These are phyloP conservation scores for Torymus tubicola DNA, from an alignment of 2,888 invertebrate genomes.

Conservation along the genomic window DNA sequence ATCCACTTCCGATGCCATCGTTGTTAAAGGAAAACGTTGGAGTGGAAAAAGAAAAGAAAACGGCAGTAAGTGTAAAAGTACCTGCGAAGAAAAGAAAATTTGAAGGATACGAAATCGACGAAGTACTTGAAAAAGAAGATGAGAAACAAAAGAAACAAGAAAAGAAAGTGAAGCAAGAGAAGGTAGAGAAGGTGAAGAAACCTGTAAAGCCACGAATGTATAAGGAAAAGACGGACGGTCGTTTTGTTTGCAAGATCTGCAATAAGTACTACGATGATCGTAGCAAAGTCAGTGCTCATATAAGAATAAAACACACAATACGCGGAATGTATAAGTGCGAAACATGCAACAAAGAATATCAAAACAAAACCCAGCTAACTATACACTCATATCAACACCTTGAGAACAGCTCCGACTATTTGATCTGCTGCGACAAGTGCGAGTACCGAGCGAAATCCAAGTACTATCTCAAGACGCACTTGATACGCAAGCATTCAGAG, in stretches of 20 bases:
- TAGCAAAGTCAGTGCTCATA: conserved; percentile 51
- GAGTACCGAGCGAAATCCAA: conserved; percentile 66
- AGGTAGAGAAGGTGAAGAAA: background rate
- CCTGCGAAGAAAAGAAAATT: too few species aligned
- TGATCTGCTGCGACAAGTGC: conserved; percentile 68
- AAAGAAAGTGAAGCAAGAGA: background rate
- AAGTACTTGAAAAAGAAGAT: background rate
- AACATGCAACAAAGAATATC: conserved; percentile 32
- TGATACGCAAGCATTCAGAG: conserved; percentile 65
- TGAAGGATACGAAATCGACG: too few species aligned
- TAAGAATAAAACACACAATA: conserved; percentile 32
- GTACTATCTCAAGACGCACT: conserved; percentile 66
- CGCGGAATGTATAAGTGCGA: conserved; percentile 26
- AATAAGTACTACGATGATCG: conserved; percentile 53
- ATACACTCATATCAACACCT: conserved; percentile 57
- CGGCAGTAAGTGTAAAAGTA: too few species aligned
- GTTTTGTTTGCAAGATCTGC: conserved; percentile 63
- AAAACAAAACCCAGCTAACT: conserved; percentile 42
- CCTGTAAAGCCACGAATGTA: conserved; percentile 39
- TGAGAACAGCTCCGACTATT: conserved; percentile 60
- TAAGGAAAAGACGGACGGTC: conserved; percentile 58
- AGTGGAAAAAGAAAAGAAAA: too few species aligned
- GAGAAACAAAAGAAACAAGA: background rate
- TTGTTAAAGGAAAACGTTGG: too few species aligned
- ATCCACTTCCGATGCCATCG: too few species aligned